Evolutionary conservation across 2,113 vertebrate species (phyloP), one percentile per base, ranked within the genome.

Genomic region (Cyprinodon variegatus): DNA sequence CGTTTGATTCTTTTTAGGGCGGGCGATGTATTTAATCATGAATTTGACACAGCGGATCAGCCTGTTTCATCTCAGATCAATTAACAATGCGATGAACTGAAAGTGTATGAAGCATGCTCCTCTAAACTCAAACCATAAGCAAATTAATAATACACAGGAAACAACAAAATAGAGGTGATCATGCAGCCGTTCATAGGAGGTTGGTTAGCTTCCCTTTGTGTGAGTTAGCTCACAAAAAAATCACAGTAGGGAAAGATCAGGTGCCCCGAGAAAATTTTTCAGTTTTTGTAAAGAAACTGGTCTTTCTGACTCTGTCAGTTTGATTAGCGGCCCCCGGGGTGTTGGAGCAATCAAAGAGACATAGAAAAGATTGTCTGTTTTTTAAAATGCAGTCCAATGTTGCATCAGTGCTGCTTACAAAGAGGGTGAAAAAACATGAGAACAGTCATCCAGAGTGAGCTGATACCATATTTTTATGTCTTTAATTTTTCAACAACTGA

Each of bases 31-130:
- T 85, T 87, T 81, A 83, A 87, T 88, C 37, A 83, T 72, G 85
- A 66, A 86, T 87, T 65, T 79, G 83, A 84, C 78, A 74, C 70
- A 80, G 77, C 64, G 50, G 43, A 72, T 77, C 36, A 53, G 53
- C 50, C 68, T 77, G 83, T 20, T 89, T 89, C 81, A 89, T 85
- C 82, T 85, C 72, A 67, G 48, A 87, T 87, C 77, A 88, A 83
- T 86, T 80, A 87, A 75, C 84, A 88, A 91, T 86, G 86, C 66
- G 80, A 48, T 71, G 78, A 64, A 73, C 65, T 57, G 40, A 60
- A 76, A 77, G 41, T 64, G 64, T 68, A 70, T 10, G 17, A 61
- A 50, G 72, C 72, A 70, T 59, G 4, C 59, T 63, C 60, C 40
- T 72, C 64, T 74, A 72, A 86, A 74, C 61, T 14, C 74, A 43